phyloP scores from a whole-genome alignment of 2,888 invertebrate species.

The Hermaeophaga mercurialis region DNA sequence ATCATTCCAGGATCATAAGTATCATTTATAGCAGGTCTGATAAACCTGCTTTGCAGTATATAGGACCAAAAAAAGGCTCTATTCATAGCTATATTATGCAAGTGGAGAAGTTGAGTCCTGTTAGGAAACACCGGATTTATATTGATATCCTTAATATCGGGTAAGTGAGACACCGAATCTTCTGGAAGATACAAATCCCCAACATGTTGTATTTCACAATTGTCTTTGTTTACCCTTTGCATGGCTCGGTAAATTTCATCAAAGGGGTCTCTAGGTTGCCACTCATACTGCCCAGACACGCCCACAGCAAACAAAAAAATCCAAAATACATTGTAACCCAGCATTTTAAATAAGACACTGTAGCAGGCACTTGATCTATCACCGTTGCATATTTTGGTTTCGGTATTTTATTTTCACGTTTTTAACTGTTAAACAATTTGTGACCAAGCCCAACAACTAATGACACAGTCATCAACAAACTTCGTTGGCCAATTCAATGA shows the following conservation, averaged over 20 bases:
- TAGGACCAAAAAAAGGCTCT: conserved; percentile 96
- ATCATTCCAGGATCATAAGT: conserved; percentile 97
- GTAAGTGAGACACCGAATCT: conserved; percentile 87
- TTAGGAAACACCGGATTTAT: conserved; percentile 95
- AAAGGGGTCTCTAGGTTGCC: conserved; percentile 89
- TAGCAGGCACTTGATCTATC: background rate
- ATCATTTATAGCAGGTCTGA: conserved; percentile 87
- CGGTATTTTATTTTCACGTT: conserved; percentile 8
- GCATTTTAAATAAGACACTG: conserved; percentile 5
- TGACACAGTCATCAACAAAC: conserved; percentile 16
- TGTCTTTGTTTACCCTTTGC: conserved; percentile 82
- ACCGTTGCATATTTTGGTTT: conserved; percentile 8
- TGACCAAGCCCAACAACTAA: conserved; percentile 9
- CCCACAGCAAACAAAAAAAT: conserved; percentile 47
- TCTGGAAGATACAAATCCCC: conserved; percentile 83
- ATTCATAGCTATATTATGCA: conserved; percentile 96
- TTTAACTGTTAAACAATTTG: background rate
- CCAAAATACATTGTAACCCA: conserved; percentile 7
- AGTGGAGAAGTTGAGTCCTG: conserved; percentile 87
- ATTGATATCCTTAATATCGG: conserved; percentile 91
- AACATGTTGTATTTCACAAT: conserved; percentile 87
- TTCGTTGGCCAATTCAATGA: background rate
- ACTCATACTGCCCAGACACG: conserved; percentile 83
- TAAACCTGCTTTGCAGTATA: conserved; percentile 86
- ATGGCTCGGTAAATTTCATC: conserved; percentile 86